Evolutionary conservation across 2,113 vertebrate genomes (phyloP), one percentile per base, ranked within the genome.

Genomic region (Gobiocypris rarus): DNA sequence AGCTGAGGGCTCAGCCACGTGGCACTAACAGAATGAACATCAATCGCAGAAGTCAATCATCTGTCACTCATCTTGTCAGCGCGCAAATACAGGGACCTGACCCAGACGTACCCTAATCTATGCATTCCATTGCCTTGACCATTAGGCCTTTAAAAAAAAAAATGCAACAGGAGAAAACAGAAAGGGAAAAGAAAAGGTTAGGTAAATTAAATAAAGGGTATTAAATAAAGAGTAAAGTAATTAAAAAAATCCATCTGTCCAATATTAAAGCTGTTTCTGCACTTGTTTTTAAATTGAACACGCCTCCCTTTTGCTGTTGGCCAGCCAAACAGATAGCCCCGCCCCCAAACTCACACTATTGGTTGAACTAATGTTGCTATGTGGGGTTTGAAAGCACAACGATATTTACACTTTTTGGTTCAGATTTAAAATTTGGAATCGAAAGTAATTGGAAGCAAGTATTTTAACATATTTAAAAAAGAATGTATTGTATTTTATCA

Each of bases 1-100:
- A 89, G 88, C 86, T 84, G 86, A 85, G 80, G 85, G 61, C 83
- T 84, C 75, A 5, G 52, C 61, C 86, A 87, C 65, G 61, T 83
- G 75, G 80, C 70, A 91, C 86, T 88, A 90, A 91, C 85, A 85
- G 83, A 90, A 82, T 83, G 79, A 78, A 86, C 85, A 90, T 90
- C 85, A 87, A 87, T 89, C 76, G 52, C 43, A 45, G 54, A 58
- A 80, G 82, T 89, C 86, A 90, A 89, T 91, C 89, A 90, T 34
- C 38, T 84, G 83, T 87, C 89, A 87, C 59, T 89, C 78, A 54
- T 78, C 71, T 67, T 24, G 61, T 89, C 85, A 73, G 70, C 82
- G 34, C 14, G 50, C 82, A 50, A 56, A 63, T 26, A 54, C 54
- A 28, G 15, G 28, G 58, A 56, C 28, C 69, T 38, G 43, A 24